Evolutionary conservation across 2,888 invertebrate species (phyloP).

Genomic region (Portevinia maculata): DNA sequence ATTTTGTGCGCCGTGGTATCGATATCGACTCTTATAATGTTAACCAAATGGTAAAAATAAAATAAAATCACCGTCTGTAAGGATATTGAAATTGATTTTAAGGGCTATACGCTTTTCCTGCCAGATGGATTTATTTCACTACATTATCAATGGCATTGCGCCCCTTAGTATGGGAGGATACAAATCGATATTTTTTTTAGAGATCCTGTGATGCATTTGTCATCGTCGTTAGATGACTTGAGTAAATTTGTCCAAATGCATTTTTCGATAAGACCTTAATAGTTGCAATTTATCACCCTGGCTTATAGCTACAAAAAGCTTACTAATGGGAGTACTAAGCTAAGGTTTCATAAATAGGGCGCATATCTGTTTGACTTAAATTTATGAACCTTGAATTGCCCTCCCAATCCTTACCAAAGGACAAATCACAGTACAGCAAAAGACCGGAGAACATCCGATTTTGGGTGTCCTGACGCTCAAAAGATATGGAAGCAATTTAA

Average conservation of each 20-base stretch:
- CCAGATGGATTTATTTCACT: conserved; percentile 29
- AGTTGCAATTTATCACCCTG: conserved; percentile 9
- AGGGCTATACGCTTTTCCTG: conserved; percentile 33
- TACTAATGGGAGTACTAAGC: neutral
- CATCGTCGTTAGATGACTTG: conserved; percentile 24
- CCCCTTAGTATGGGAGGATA: neutral
- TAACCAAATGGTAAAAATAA: conserved; percentile 9
- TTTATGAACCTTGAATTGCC: neutral
- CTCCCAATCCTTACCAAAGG: neutral
- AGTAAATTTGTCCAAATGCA: conserved; percentile 18
- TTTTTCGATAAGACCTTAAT: conserved; percentile 6
- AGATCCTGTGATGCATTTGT: conserved; percentile 14
- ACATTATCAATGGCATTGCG: conserved; percentile 12
- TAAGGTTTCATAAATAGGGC: neutral
- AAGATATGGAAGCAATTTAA: conserved; percentile 24
- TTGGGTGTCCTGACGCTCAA: neutral
- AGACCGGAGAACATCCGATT: neutral
- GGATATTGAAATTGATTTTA: conserved; percentile 48
- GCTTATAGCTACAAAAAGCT: neutral
- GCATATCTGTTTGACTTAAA: too few species aligned
- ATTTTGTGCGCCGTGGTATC: conserved; percentile 11
- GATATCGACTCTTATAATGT: conserved; percentile 27
- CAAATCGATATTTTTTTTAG: conserved; percentile 20
- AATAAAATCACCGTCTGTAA: neutral
- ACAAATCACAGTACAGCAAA: neutral